Base-by-base conservation (phyloP, 1,140 invertebrate genomes). In the Scaptodrosophila lebanonensis region DNA sequence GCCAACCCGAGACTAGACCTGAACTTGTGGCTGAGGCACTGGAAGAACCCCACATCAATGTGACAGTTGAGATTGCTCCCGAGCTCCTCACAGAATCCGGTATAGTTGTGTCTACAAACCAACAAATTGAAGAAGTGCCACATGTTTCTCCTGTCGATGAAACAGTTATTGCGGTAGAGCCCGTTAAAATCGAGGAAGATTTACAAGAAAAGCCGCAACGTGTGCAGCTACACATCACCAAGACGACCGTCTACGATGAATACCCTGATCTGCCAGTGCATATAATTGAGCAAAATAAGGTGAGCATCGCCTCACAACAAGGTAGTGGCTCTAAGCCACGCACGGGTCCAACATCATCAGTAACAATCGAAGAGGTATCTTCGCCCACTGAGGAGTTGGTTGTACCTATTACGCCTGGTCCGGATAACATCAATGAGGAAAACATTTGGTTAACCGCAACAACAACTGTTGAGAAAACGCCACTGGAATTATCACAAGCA, bases 311-410 rank as follows among this genome's bases (percentile, higher is more conserved):
- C 0, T 53, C 70, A 3, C 70, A 83, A n/a, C 83, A 85, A 45
- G 36, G 44, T 56, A 70, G 11, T 16, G 59, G 44, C 47, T 45
- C 13, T 4, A 76, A 66, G 42, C 53, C 61, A 39, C 64, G 40
- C 33, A 54, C 42, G 3, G 63, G 84, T 42, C 76, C 75, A 11
- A 85, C 71, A 0, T 68, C 86, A 2, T 82, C 87, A 6, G 88
- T 89, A 5, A 88, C 88, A 15, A 89, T 89, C 40, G 88, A 89
- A 70, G 88, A 89, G 66, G 86, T 89, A 0, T 60, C 79, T 3
- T 88, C 87, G 1, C 84, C 87, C 16, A 86, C 72, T 1, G 86
- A 87, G 42, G 72, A 88, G 29, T 51, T 86, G n/a, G 83, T 88
- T 30, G 84, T 87, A 25, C 87, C 86, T 17, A 73, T 88, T 20